Evolutionary conservation across 2,888 invertebrate species (phyloP).

Genomic region (Torymus tubicola): DNA sequence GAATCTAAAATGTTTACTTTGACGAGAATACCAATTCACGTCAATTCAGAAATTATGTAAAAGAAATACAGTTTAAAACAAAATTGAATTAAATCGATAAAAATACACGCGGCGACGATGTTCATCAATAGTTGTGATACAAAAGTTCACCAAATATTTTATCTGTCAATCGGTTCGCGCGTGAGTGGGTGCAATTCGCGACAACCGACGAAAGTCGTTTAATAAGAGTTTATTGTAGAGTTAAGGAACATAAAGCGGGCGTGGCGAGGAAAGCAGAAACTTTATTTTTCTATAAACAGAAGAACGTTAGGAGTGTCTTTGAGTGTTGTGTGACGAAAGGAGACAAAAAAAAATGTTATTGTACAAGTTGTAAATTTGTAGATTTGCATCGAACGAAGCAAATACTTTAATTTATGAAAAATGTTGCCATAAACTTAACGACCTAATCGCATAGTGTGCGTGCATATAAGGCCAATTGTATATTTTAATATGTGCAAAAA

Average conservation of each 20-base stretch:
- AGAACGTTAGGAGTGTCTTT: slow-evolving; percentile 54
- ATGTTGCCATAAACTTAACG: slow-evolving; percentile 42
- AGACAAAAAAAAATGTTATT: slow-evolving; percentile 24
- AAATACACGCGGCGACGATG: slow-evolving; percentile 9
- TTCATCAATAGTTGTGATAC: slow-evolving; percentile 43
- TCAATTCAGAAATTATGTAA: too few species aligned
- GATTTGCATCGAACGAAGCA: slow-evolving; percentile 36
- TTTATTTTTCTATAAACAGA: slow-evolving; percentile 67
- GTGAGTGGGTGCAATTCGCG: slow-evolving; percentile 12
- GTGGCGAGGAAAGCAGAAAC: slow-evolving; percentile 55
- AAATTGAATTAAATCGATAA: too few species aligned
- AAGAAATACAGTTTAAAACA: too few species aligned
- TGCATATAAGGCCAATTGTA: slow-evolving; percentile 52
- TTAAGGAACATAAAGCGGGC: slow-evolving; percentile 30
- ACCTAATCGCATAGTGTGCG: slow-evolving; percentile 32
- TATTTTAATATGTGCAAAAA: slow-evolving; percentile 61
- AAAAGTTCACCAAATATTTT: slow-evolving; percentile 43
- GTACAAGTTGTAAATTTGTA: slow-evolving; percentile 44
- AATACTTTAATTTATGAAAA: slow-evolving; percentile 49
- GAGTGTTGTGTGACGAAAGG: slow-evolving; percentile 24
- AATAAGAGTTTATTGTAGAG: slow-evolving; percentile 46
- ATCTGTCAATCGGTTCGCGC: slow-evolving; percentile 26
- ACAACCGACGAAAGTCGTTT: slow-evolving; percentile 36
- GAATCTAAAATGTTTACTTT: too few species aligned
- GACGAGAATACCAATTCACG: too few species aligned